phyloP scores from a whole-genome alignment of 2,797 vertebrate species.

The Eulemur rubriventer region DNA sequence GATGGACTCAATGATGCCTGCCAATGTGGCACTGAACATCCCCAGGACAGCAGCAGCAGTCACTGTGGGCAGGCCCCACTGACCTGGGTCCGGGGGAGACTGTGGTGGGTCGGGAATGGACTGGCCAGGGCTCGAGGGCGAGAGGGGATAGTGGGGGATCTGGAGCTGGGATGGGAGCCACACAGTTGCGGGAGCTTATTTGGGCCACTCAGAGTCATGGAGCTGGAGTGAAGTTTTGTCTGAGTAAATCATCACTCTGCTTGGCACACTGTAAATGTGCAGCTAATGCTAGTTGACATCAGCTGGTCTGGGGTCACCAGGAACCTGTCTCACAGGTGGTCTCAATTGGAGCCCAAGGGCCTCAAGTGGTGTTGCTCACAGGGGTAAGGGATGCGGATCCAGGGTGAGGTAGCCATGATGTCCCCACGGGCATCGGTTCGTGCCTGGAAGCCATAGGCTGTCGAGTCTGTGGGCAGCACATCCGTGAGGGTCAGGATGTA shows the following conservation, averaged over 20 bases:
- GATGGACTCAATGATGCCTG: conserved; percentile 96
- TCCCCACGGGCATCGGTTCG: conserved; percentile 95
- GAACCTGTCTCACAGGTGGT: background rate
- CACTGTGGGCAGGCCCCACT: conserved; percentile 96
- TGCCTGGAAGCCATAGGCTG: conserved; percentile 92
- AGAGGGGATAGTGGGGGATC: background rate
- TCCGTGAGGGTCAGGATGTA: conserved; percentile 92
- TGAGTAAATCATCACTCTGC: background rate
- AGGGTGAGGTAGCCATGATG: conserved; percentile 93
- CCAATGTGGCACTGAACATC: conserved; percentile 97
- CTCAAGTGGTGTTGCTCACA: conserved; percentile 87
- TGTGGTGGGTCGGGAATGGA: background rate
- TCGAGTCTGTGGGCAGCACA: conserved; percentile 88
- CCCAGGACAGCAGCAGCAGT: conserved; percentile 94
- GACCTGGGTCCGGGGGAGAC: conserved; percentile 85
- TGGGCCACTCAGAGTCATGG: background rate
- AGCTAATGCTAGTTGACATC: background rate
- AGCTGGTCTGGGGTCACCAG: background rate
- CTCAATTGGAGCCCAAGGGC: background rate
- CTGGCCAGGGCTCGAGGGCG: background rate
- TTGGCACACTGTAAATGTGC: background rate
- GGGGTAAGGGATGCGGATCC: conserved; percentile 97
- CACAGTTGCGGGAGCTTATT: background rate
- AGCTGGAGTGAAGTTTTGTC: background rate
- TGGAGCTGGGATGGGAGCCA: background rate